Percentiles rank a stretch among this genome's conserved stretches.
Conservation (phyloP, 2,797 vertebrate genomes). For the Chrysocyon brachyurus region DNA sequence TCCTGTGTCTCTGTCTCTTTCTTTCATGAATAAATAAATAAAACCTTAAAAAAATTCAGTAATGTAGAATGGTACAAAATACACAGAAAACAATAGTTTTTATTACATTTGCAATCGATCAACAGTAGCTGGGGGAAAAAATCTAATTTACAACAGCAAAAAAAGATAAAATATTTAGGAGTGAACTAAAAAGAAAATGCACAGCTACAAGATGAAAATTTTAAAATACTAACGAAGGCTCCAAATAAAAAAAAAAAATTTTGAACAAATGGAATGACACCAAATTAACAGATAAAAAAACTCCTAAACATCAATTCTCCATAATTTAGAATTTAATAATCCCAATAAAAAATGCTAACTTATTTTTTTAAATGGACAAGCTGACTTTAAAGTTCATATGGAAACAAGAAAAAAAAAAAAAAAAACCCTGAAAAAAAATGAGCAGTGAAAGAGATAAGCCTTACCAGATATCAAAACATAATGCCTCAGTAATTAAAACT, state of each 20-base stretch:
- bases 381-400: background rate
- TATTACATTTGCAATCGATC: background rate
- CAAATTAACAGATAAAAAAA: background rate
- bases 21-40: too few species aligned
- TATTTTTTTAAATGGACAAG: background rate
- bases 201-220: constrained; percentile 15
- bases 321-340: constrained; percentile 16
- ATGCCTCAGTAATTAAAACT: background rate
- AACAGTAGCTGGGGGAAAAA: background rate
- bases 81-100: background rate
- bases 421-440: background rate
- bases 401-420: constrained; percentile 37
- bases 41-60: background rate
- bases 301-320: background rate
- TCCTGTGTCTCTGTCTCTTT: too few species aligned
- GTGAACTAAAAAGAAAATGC: background rate
- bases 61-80: constrained; percentile 5
- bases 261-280: background rate
- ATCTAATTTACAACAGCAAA: background rate
- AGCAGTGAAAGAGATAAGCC: background rate
- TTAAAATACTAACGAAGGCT: constrained; percentile 14
- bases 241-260: background rate
- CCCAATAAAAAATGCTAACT: background rate
- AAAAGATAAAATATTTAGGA: background rate
- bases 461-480: constrained; percentile 14